Conservation (phyloP, 2,797 vertebrate genomes). For the Buphagus erythrorhynchus region DNA sequence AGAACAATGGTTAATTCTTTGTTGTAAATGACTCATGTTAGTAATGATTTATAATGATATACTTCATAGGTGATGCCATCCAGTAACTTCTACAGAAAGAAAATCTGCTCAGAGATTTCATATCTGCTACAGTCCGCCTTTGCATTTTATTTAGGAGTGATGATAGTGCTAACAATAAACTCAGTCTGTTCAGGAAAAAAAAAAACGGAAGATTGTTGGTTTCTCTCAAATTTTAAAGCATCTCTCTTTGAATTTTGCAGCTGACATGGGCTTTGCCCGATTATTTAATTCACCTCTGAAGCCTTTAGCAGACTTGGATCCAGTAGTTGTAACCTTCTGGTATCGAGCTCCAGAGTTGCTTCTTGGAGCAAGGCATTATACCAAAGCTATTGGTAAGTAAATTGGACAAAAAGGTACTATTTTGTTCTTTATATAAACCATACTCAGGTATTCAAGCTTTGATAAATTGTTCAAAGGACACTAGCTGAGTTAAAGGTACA, state of each 20-base stretch:
- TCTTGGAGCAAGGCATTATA: slow-evolving; percentile 99
- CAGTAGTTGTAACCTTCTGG: slow-evolving; percentile 99
- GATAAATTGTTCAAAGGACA: neutral
- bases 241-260: slow-evolving; percentile 80
- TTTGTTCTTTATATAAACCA: neutral
- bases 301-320: slow-evolving; percentile 99
- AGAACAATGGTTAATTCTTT: slow-evolving; percentile 62
- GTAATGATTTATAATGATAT: slow-evolving; percentile 69
- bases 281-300: slow-evolving; percentile 99
- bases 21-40: slow-evolving; percentile 42
- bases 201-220: neutral
- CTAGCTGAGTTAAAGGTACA: neutral
- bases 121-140: neutral
- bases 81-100: slow-evolving; percentile 41
- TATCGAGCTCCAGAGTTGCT: slow-evolving; percentile 98
- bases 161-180: slow-evolving; percentile 39
- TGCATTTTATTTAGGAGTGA: slow-evolving; percentile 41
- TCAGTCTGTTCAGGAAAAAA: neutral
- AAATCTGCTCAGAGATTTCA: neutral
- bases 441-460: neutral
- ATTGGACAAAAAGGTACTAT: neutral
- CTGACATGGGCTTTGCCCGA: slow-evolving; percentile 99
- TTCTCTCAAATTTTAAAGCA: slow-evolving; percentile 38
- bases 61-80: slow-evolving; percentile 22
- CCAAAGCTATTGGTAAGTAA: slow-evolving; percentile 99